phyloP scores from a whole-genome alignment of 2,113 vertebrate genomes.

The Gavialis gangeticus region DNA sequence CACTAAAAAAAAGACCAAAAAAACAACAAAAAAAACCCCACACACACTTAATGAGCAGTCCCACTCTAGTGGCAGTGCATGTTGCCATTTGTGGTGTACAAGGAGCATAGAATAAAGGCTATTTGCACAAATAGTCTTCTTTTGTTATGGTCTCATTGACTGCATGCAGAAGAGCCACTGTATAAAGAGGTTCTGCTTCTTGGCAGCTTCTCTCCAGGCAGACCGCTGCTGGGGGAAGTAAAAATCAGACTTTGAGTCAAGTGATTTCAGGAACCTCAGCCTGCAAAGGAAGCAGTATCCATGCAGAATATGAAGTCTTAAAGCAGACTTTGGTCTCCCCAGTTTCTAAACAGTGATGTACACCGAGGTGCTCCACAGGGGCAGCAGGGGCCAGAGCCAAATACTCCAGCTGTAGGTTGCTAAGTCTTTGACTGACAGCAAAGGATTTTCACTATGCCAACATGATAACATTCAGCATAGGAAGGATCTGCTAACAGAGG shows the following conservation, averaged over 20 bases:
- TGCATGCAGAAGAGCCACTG: not conserved
- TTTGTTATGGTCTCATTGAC: not conserved
- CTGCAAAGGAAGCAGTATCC: accelerated
- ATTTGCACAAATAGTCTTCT: not conserved
- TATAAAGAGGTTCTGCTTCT: not conserved
- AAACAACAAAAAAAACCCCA: too few species aligned
- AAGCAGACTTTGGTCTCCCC: not conserved
- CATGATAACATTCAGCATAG: not conserved
- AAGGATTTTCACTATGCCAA: not conserved
- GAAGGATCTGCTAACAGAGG: not conserved
- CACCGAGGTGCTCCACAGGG: not conserved
- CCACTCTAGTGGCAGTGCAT: not conserved
- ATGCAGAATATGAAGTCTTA: not conserved
- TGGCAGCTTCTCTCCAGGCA: not conserved
- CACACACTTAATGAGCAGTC: too few species aligned
- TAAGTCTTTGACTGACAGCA: not conserved
- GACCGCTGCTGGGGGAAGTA: not conserved
- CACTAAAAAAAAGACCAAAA: too few species aligned
- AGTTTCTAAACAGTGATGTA: not conserved
- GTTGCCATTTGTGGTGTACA: not conserved
- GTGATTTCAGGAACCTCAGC: not conserved
- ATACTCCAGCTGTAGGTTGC: not conserved
- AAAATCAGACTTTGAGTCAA: not conserved
- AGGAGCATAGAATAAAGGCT: not conserved
- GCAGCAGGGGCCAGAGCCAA: not conserved